Conservation (phyloP, 2,113 vertebrate species). For the Callipepla squamata region DNA sequence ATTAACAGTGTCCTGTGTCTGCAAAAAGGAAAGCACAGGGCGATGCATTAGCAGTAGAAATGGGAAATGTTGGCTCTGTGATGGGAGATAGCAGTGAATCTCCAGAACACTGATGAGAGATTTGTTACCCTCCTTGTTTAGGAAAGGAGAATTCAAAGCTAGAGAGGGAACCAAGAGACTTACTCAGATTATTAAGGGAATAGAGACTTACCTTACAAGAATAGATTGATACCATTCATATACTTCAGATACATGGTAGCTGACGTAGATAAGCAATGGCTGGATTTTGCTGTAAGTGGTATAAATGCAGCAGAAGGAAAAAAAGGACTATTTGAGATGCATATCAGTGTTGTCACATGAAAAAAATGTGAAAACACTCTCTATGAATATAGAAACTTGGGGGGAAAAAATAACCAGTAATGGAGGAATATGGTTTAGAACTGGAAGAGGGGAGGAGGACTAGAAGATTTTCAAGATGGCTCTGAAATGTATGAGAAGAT, state of each 20-base stretch:
- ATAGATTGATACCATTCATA: neutral
- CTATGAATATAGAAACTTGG: neutral
- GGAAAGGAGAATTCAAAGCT: neutral
- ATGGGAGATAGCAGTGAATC: neutral
- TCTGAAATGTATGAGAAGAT: neutral
- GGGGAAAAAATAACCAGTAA: neutral
- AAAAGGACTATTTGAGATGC: neutral
- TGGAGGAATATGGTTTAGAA: neutral
- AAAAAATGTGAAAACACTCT: neutral
- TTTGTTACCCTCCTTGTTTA: neutral
- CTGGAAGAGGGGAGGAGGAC: neutral
- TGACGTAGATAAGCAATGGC: neutral
- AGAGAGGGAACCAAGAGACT: neutral
- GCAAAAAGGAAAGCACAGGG: neutral
- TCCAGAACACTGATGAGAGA: neutral
- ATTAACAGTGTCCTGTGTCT: neutral
- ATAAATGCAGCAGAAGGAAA: neutral
- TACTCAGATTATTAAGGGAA: neutral
- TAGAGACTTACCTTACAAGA: neutral
- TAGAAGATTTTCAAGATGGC: neutral
- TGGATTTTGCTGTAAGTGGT: neutral
- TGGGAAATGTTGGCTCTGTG: accelerated
- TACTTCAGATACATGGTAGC: neutral
- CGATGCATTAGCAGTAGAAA: neutral
- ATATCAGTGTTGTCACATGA: neutral